phyloP scores from a whole-genome alignment of 1,140 invertebrate species.

The Himalopsyche phryganea region DNA sequence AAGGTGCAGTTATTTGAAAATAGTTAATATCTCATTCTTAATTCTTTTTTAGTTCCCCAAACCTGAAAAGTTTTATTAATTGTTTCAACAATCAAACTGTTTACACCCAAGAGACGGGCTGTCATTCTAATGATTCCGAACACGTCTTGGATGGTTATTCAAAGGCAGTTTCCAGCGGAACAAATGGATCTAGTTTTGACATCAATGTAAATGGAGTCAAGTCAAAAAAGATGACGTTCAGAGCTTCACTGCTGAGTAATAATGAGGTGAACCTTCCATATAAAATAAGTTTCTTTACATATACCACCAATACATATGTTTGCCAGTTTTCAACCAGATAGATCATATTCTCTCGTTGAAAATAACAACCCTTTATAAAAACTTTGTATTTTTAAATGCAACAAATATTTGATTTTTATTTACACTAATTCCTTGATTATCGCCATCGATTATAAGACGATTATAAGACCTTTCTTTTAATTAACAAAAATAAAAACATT shows the following conservation, averaged over 20 bases:
- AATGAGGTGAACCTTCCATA: constrained; percentile 17
- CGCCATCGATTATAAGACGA: too few relatives aligned
- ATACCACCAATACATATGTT: background rate
- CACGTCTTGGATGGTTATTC: constrained; percentile 1
- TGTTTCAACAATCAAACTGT: background rate
- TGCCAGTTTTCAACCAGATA: background rate
- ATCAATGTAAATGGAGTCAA: constrained; percentile 20
- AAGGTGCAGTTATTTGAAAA: too few relatives aligned
- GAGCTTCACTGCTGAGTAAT: constrained; percentile 15
- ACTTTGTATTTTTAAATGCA: background rate
- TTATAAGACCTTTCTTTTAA: background rate
- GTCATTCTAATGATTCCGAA: background rate
- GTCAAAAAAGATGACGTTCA: constrained; percentile 18
- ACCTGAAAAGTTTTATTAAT: constrained; percentile 25
- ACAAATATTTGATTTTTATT: background rate
- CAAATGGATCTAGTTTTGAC: constrained; percentile 22
- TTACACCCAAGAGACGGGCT: constrained; percentile 6
- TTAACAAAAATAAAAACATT: background rate
- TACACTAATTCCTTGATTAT: background rate
- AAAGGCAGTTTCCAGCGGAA: background rate
- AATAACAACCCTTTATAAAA: background rate
- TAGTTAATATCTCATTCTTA: too few relatives aligned
- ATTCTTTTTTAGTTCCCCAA: constrained; percentile 2
- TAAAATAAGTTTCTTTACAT: background rate
- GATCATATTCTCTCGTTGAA: background rate